A percentile compares a stretch with the other conserved stretches of the same genome.
These are phyloP conservation scores for Ditula angustiorana DNA, from an alignment of 2,888 invertebrate species.

Conservation along the genomic window DNA sequence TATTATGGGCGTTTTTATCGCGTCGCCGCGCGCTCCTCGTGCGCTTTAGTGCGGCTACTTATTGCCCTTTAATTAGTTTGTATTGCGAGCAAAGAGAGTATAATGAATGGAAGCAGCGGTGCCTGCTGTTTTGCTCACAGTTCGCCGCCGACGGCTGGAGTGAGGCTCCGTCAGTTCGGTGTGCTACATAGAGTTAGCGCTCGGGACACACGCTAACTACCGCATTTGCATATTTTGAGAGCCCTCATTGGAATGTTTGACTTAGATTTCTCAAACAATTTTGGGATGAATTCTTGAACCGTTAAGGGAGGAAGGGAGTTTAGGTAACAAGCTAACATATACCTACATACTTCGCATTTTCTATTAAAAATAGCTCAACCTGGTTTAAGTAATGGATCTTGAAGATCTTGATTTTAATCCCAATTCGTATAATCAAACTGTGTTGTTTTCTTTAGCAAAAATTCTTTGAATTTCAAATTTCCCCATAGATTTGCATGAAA, in stretches of 20 bases:
- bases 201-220: slow-evolving; percentile 9
- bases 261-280: slow-evolving; percentile 37
- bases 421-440: no score
- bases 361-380: no score
- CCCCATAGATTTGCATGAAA: no score
- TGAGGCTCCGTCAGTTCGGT: no score
- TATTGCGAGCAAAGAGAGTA: slow-evolving; percentile 7
- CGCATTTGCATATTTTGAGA: slow-evolving; percentile 36
- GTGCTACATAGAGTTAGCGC: slow-evolving; percentile 19
- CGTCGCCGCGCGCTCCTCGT: slow-evolving; percentile 25
- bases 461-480: no score
- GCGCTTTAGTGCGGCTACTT: slow-evolving; percentile 31
- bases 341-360: no score
- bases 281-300: slow-evolving; percentile 38
- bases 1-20: slow-evolving; percentile 39
- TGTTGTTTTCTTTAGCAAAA: no score
- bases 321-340: no score
- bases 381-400: no score
- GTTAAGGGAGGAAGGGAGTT: no score
- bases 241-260: slow-evolving; percentile 35
- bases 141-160: neutral
- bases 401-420: no score
- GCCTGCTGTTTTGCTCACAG: neutral
- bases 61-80: slow-evolving; percentile 36
- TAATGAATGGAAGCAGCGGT: neutral